Percentiles rank a stretch among this genome's conserved stretches.
phyloP scores from a whole-genome alignment of 2,797 vertebrate genomes.

The Scarus forsteni region DNA sequence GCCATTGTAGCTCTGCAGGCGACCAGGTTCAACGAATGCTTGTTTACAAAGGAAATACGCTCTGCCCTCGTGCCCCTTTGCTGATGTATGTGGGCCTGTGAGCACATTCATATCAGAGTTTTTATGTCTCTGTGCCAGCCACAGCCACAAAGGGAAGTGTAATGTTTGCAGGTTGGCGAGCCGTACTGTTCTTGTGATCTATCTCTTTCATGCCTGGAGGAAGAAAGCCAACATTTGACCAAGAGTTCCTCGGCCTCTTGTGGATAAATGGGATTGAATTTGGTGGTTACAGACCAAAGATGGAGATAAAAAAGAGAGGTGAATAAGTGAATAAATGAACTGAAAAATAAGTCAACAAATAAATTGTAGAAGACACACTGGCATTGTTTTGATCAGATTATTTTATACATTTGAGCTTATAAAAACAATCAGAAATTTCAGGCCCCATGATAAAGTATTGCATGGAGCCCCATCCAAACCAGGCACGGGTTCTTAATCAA shows the following conservation, averaged over 20 bases:
- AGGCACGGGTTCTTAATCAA: no score
- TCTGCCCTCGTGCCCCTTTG: constrained; percentile 11
- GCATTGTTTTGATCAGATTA: no score
- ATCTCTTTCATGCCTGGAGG: background rate
- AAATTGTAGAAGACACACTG: no score
- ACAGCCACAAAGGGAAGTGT: background rate
- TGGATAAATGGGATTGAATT: background rate
- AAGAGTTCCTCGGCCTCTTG: background rate
- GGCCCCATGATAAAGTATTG: no score
- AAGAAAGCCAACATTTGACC: background rate
- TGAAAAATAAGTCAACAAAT: no score
- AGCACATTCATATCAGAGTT: constrained; percentile 13
- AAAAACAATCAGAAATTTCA: no score
- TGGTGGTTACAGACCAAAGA: background rate
- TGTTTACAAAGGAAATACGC: constrained; percentile 41
- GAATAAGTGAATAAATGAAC: no score
- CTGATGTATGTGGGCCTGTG: constrained; percentile 6
- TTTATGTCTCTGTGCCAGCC: background rate
- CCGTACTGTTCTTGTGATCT: background rate
- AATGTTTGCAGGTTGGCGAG: background rate
- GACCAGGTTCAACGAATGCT: constrained; percentile 11
- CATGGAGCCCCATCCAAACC: no score
- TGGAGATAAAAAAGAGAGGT: no score
- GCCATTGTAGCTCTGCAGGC: constrained; percentile 23
- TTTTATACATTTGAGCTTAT: no score